Evolutionary conservation across 2,797 vertebrate species (phyloP).

Genomic region (Arrhamphus sclerolepis): DNA sequence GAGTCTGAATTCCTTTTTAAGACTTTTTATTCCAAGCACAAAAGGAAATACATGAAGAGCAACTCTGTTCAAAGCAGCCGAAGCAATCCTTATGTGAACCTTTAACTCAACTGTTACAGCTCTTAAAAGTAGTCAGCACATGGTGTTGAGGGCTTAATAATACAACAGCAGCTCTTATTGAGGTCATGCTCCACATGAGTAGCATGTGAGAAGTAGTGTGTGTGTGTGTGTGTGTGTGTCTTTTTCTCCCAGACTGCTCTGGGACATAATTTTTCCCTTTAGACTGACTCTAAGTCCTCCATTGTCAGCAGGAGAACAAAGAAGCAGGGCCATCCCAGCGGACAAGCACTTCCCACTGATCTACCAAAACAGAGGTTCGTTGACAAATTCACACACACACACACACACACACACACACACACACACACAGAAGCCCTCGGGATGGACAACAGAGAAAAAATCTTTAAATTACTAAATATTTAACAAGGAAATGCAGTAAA

Average conservation of each 20-base stretch:
- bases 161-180: slow-evolving; percentile 74
- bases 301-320: slow-evolving; percentile 80
- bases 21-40: not conserved
- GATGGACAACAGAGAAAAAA: slow-evolving; percentile 23
- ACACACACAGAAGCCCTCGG: slow-evolving; percentile 14
- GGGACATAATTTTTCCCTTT: slow-evolving; percentile 72
- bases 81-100: slow-evolving; percentile 53
- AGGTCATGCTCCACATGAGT: slow-evolving; percentile 78
- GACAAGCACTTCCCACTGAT: slow-evolving; percentile 71
- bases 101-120: slow-evolving; percentile 61
- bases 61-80: slow-evolving; percentile 32
- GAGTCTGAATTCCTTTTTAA: not conserved
- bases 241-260: slow-evolving; percentile 71
- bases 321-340: slow-evolving; percentile 64
- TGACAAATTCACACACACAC: slow-evolving; percentile 47
- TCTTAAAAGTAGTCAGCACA: slow-evolving; percentile 62
- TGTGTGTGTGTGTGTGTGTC: slow-evolving; percentile 40
- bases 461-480: slow-evolving; percentile 21
- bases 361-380: slow-evolving; percentile 66
- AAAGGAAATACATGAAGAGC: slow-evolving; percentile 30
- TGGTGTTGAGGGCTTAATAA: slow-evolving; percentile 64
- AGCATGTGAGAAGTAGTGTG: slow-evolving; percentile 69
- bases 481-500: slow-evolving; percentile 4
- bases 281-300: slow-evolving; percentile 70
- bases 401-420: slow-evolving; percentile 13